Evolutionary conservation across 2,113 vertebrate genomes (phyloP).

Genomic region (Gymnobelideus leadbeateri): DNA sequence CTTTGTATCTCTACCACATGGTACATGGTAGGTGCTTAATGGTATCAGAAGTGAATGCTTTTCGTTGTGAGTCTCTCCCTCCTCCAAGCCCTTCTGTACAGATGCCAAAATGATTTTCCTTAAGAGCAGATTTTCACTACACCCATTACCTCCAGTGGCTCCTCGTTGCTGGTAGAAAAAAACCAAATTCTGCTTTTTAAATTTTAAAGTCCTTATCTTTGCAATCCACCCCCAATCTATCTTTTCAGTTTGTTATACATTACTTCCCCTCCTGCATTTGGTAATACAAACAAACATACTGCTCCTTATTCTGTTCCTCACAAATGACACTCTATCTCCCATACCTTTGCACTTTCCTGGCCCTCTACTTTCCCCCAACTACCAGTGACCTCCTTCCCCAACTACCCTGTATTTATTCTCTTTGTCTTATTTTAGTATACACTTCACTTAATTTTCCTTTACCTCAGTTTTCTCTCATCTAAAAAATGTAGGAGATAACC

Average conservation of each 20-base stretch:
- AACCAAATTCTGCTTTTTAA: neutral
- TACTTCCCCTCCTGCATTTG: neutral
- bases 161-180: neutral
- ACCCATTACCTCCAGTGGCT: neutral
- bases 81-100: neutral
- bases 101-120: neutral
- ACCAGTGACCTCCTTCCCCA: too few relatives aligned
- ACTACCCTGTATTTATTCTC: neutral
- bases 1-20: neutral
- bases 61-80: neutral
- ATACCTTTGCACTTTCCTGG: neutral
- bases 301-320: neutral
- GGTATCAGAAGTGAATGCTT: neutral
- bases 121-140: neutral
- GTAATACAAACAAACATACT: neutral
- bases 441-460: constrained; percentile 4
- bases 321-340: neutral
- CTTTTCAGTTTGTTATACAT: neutral
- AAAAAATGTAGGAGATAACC: neutral
- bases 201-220: neutral
- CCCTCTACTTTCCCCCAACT: neutral
- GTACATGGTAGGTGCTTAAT: neutral
- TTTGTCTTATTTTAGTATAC: neutral
- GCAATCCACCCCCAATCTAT: neutral
- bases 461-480: constrained; percentile 26